A percentile compares a stretch with the other conserved stretches of the same genome.
phyloP scores from a whole-genome alignment of 1,140 invertebrate species.

The Tetranychus urticae region DNA sequence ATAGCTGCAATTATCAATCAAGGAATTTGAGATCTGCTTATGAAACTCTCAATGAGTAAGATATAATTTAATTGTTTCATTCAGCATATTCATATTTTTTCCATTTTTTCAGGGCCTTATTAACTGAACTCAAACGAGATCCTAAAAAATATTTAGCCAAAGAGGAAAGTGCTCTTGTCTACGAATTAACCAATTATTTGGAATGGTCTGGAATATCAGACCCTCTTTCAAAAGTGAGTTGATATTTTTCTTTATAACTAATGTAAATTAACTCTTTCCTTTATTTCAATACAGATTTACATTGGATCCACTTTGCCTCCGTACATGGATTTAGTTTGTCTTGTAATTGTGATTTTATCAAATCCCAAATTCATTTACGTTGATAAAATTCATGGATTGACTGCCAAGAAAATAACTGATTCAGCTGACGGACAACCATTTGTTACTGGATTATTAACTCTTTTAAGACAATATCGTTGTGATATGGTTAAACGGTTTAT shows the following conservation, averaged over 20 bases:
- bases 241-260: background rate
- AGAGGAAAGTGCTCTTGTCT: slow-evolving; percentile 30
- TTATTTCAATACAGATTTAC: slow-evolving; percentile 37
- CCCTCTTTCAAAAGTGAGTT: slow-evolving; percentile 33
- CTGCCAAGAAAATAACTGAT: slow-evolving; percentile 45
- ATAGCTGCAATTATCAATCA: slow-evolving; percentile 72
- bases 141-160: background rate
- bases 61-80: slow-evolving; percentile 5
- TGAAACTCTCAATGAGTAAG: slow-evolving; percentile 58
- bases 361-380: slow-evolving; percentile 44
- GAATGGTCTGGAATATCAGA: slow-evolving; percentile 66
- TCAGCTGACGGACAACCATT: slow-evolving; percentile 57
- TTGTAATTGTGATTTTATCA: slow-evolving; percentile 50
- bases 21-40: slow-evolving; percentile 61
- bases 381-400: slow-evolving; percentile 24
- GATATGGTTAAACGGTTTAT: slow-evolving; percentile 38
- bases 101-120: background rate
- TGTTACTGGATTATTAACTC: slow-evolving; percentile 48
- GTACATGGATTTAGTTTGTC: slow-evolving; percentile 44
- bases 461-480: slow-evolving; percentile 53
- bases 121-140: background rate
- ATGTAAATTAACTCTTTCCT: background rate
- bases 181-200: slow-evolving; percentile 48
- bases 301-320: slow-evolving; percentile 40
- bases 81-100: slow-evolving; percentile 11